Evolutionary conservation across 2,113 vertebrate genomes (phyloP), one percentile per base, ranked within the genome.

Genomic region (Ariopsis seemanni): DNA sequence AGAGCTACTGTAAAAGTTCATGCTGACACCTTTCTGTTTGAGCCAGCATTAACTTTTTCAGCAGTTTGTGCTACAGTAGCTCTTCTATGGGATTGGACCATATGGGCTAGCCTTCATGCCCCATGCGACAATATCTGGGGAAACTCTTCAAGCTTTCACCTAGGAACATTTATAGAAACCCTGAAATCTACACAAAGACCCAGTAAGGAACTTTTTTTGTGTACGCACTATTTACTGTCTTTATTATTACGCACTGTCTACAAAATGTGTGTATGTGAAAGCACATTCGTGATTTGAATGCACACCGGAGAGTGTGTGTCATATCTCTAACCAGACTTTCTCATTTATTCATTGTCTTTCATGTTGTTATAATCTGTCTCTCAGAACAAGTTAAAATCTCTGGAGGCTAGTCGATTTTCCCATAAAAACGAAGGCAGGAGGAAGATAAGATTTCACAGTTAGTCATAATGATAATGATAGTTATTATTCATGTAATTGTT

Each of bases 401-500:
- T n/a, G 22, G 1, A 27, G 52, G 25, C 74, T 79, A 27, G 48
- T 34, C 6, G 27, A 63, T 22, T 62, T 48, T 17, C 18, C 53
- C 71, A 77, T 77, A 60, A 60, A 30, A 69, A 25, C 27, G 42
- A 18, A 50, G 1, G n/a, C 14, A 48, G 11, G 6, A 52, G 25
- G 63, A 85, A 79, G 17, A 53, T 48, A 17, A 85, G 11, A 10
- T 25, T 48, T 75, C 53, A 50, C 50, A 52, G 7, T 81, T 74
- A 71, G 65, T 81, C 22, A 48, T 48, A 83, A 50, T 63, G 55
- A 48, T 48, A 83, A 50, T 63, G 55, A 52, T 53, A 27, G 57
- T 82, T 83, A 83, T 83, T 83, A 75, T 75, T 30, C 34, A 30
- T 63, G 18, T 55, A 69, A 60, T 53, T 50, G 17, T 65, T 60